Evolutionary conservation across 2,888 invertebrate species (phyloP).

Genomic region (Melieria picta): DNA sequence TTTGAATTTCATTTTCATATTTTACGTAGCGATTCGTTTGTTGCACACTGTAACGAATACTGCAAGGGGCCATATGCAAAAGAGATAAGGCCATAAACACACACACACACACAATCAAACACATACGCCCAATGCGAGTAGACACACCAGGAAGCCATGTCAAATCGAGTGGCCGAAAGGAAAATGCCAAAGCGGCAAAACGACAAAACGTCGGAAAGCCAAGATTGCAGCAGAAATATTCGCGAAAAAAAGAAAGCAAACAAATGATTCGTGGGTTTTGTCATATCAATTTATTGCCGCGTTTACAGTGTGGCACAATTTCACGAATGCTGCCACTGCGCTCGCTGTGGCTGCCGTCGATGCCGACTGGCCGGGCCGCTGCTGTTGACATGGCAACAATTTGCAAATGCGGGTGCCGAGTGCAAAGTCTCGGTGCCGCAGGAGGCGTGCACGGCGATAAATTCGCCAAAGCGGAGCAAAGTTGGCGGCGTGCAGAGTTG

Average conservation of each 20-base stretch:
- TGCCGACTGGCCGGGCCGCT: constrained; percentile 1
- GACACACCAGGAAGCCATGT: constrained; percentile 30
- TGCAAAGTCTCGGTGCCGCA: not conserved
- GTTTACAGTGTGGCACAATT: constrained; percentile 29
- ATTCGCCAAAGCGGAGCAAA: too few species aligned
- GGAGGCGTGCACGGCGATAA: too few species aligned
- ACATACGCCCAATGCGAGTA: not conserved
- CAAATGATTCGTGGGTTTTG: too few species aligned
- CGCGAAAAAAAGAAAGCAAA: too few species aligned
- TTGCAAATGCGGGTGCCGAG: constrained; percentile 28
- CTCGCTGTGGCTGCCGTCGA: constrained; percentile 3
- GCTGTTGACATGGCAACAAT: constrained; percentile 10
- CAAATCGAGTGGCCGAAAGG: not conserved
- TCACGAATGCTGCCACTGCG: constrained; percentile 4
- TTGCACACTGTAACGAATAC: too few species aligned
- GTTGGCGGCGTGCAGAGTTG: too few species aligned
- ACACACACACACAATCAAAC: not conserved
- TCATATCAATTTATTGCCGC: not conserved
- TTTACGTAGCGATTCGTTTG: too few species aligned
- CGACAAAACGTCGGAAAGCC: too few species aligned
- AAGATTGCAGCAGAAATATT: too few species aligned
- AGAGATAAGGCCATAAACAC: not conserved
- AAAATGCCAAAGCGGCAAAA: too few species aligned
- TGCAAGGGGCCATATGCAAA: too few species aligned
- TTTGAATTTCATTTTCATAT: too few species aligned